Percentiles rank a stretch among this genome's conserved stretches.
phyloP scores from a whole-genome alignment of 2,113 vertebrate species.

The Phalacrocorax aristotelis region DNA sequence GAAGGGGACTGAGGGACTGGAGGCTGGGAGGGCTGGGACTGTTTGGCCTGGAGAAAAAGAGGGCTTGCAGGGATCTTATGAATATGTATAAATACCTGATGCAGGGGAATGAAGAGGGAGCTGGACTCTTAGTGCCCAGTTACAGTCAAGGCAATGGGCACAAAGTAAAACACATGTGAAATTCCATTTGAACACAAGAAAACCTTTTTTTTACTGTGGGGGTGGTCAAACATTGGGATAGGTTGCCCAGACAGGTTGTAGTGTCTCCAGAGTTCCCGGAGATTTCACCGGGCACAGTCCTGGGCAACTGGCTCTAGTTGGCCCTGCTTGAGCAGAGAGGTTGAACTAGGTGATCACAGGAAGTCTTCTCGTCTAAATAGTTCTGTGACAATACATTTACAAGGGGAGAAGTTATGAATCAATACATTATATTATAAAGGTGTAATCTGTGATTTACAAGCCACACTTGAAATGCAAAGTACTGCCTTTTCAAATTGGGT shows the following conservation, averaged over 20 bases:
- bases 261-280: neutral
- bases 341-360: neutral
- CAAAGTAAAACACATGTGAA: neutral
- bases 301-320: neutral
- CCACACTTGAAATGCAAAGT: neutral
- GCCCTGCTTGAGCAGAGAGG: neutral
- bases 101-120: neutral
- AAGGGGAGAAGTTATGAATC: neutral
- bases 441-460: neutral
- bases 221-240: neutral
- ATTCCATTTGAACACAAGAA: neutral
- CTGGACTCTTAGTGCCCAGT: neutral
- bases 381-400: neutral
- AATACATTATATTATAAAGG: neutral
- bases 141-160: neutral
- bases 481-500: neutral
- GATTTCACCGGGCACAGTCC: neutral
- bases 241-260: neutral
- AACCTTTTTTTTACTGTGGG: neutral
- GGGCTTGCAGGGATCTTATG: neutral
- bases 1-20: neutral
- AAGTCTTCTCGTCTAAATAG: neutral
- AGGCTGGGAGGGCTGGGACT: neutral
- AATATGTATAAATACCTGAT: neutral
- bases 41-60: neutral